These are phyloP conservation scores for Ornithorhynchus anatinus DNA, from an alignment of 2,113 vertebrate genomes.

Conservation along the genomic window DNA sequence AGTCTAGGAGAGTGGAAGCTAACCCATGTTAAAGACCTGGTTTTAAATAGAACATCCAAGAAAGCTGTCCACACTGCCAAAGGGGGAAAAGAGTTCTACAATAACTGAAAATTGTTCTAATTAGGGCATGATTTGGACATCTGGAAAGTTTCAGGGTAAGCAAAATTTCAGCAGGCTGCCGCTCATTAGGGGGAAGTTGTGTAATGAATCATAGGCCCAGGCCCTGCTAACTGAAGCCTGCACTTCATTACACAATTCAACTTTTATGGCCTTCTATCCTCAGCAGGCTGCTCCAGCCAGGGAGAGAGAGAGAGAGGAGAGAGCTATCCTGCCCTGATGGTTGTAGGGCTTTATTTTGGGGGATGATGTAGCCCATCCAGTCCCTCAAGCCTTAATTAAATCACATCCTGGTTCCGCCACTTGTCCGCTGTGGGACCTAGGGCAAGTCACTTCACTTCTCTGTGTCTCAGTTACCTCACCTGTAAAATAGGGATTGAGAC, in stretches of 20 bases:
- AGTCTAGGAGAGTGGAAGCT: conserved; percentile 22
- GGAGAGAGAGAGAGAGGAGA: too few species aligned
- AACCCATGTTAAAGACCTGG: conserved; percentile 3
- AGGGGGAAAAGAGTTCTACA: conserved; percentile 12
- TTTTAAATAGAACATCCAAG: conserved; percentile 26
- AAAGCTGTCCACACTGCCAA: not conserved
- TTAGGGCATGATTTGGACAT: conserved; percentile 54
- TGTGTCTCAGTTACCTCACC: too few species aligned
- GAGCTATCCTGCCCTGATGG: rapidly evolving
- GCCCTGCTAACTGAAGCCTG: conserved; percentile 8
- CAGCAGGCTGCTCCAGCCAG: too few species aligned
- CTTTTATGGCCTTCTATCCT: not conserved
- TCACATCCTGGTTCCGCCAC: conserved; percentile 52
- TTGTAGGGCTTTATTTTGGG: conserved; percentile 14
- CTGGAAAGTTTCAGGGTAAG: conserved; percentile 40
- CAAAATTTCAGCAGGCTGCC: conserved; percentile 23
- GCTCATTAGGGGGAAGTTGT: conserved; percentile 26
- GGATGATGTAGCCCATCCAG: conserved; percentile 38
- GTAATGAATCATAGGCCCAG: conserved; percentile 21
- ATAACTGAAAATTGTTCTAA: conserved; percentile 44
- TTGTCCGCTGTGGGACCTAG: too few species aligned
- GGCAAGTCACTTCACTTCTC: too few species aligned
- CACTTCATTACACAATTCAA: conserved; percentile 6
- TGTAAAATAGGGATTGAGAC: too few species aligned
- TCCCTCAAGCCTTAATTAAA: conserved; percentile 53